Percentiles rank a stretch among this genome's conserved stretches.
phyloP scores from a whole-genome alignment of 2,888 invertebrate species.

The Tortrix viridana region DNA sequence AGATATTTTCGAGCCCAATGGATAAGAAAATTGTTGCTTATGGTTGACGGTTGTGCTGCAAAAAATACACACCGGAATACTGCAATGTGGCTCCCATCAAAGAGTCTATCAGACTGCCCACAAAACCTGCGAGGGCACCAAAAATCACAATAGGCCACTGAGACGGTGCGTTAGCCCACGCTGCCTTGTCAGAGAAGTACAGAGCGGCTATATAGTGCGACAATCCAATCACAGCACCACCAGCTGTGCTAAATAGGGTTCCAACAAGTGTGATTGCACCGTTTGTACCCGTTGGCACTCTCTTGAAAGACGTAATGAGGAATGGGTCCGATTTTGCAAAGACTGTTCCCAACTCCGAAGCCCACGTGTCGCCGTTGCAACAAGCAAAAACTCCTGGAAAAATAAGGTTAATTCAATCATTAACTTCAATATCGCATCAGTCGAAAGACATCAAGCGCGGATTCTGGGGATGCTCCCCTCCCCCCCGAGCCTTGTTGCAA shows the following conservation, averaged over 20 bases:
- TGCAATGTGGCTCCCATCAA: conserved; percentile 93
- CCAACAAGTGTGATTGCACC: conserved; percentile 91
- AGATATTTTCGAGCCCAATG: no score
- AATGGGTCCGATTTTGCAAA: conserved; percentile 87
- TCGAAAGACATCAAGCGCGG: no score
- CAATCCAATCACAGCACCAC: conserved; percentile 89
- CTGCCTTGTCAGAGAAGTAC: conserved; percentile 84
- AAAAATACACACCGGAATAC: conserved; percentile 88
- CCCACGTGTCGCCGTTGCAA: conserved; percentile 95
- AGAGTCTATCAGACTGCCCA: conserved; percentile 93
- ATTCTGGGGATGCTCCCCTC: no score
- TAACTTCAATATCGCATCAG: no score
- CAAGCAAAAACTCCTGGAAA: conserved; percentile 89
- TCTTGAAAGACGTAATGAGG: conserved; percentile 88
- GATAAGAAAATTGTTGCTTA: no score
- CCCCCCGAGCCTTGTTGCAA: no score
- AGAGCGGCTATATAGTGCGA: conserved; percentile 88
- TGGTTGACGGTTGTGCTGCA: no score
- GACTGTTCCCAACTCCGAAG: conserved; percentile 94
- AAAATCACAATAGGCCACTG: conserved; percentile 92
- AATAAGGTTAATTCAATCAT: neutral
- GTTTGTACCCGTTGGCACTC: conserved; percentile 94
- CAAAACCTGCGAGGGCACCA: conserved; percentile 89
- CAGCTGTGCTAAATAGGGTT: conserved; percentile 83
- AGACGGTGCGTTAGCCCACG: conserved; percentile 85